Percentiles rank a stretch among this genome's conserved stretches.
Evolutionary conservation across 2,797 vertebrate genomes (phyloP).

Genomic region (Pelochelys cantorii): DNA sequence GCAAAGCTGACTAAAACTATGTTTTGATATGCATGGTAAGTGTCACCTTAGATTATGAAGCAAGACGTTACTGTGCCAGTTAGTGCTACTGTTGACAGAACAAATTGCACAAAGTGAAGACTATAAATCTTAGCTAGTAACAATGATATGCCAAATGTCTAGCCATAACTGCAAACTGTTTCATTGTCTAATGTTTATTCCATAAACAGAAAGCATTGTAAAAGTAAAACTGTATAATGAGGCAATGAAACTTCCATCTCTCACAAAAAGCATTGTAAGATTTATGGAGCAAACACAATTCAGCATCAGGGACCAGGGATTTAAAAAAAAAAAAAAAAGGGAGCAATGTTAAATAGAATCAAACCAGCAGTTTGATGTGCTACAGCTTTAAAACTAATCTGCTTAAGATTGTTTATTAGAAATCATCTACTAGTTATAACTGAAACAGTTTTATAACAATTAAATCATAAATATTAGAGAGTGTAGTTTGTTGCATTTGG

Average conservation of each 20-base stretch:
- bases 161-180: neutral
- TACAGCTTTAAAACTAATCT: slow-evolving; percentile 11
- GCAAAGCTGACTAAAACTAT: neutral
- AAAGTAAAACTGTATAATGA: slow-evolving; percentile 6
- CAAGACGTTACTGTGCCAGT: neutral
- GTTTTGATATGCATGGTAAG: neutral
- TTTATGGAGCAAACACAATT: neutral
- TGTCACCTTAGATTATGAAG: neutral
- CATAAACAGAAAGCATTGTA: neutral
- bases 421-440: neutral
- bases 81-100: neutral
- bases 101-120: neutral
- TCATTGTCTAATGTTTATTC: neutral
- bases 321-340: slow-evolving; percentile 10
- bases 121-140: neutral
- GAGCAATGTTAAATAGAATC: neutral
- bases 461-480: neutral
- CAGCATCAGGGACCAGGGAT: slow-evolving; percentile 14
- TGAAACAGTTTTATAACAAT: accelerated
- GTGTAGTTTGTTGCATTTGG: neutral
- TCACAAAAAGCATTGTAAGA: neutral
- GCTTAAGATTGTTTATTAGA: neutral
- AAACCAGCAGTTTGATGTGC: neutral
- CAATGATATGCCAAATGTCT: neutral
- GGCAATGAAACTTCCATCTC: neutral